Evolutionary conservation across 2,797 vertebrate species (phyloP), one percentile per base, ranked within the genome.

Genomic region (Poecile montanus): DNA sequence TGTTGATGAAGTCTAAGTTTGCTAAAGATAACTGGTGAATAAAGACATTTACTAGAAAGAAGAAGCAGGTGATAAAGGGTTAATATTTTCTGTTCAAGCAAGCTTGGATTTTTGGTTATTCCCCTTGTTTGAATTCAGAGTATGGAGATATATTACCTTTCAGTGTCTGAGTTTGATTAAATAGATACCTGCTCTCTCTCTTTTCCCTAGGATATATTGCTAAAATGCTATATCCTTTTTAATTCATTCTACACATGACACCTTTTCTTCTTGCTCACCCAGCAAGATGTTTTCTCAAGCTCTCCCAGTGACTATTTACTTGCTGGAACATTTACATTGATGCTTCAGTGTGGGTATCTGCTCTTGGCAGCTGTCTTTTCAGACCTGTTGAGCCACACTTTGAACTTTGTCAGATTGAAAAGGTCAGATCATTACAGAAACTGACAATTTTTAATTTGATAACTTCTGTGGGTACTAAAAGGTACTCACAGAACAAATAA

Each of bases 391-490:
- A 96, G 60, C 79, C 70, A 85, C 65, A 80, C 62, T 88, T 90
- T 91, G 96, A 97, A 97, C 80, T 95, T 96, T 75, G 94, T 94
- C 78, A 84, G 75, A 81, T 58, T 94, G 94, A 94, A 97, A 97
- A 97, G 95, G 84, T 97, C 96, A 97, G 79, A 61, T 57, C 27
- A 58, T 94, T 96, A 95, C 77, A 93, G 90, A 89, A 95, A 92
- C 88, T 95, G 96, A 95, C 94, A 96, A 92, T 88, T 97, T 97
- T 97, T 97, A 97, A 98, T 97, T 97, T 95, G 93, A 80, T 92
- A 94, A 85, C 80, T 95, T 98, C 96, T 93, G 53, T 83, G 76
- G 91, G 94, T 96, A 97, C 86, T 91, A 80, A 95, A 94, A 71
- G 78, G 32, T 80, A 58, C 60, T 94, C 88, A 67, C 88, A 89